These are phyloP conservation scores for Belonocnema kinseyi DNA, from an alignment of 1,140 invertebrate species.

Conservation along the genomic window DNA sequence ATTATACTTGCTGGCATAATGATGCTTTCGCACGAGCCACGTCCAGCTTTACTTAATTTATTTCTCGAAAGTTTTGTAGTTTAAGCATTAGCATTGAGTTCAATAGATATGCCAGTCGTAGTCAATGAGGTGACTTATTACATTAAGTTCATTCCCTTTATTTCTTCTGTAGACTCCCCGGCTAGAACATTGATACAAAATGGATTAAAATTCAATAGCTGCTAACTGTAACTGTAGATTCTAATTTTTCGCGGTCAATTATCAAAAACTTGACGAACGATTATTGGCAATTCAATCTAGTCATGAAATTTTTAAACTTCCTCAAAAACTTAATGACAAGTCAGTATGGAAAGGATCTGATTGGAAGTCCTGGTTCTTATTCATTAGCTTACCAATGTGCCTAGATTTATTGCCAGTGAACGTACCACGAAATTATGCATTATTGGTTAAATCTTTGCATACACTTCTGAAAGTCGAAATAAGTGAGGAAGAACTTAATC, in stretches of 20 bases:
- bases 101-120: no score
- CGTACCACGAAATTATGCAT: neutral
- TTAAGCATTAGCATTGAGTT: neutral
- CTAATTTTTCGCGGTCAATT: neutral
- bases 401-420: neutral
- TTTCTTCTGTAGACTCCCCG: neutral
- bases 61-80: no score
- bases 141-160: neutral
- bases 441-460: conserved; percentile 4
- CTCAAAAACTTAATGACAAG: neutral
- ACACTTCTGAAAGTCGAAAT: neutral
- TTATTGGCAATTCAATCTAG: neutral
- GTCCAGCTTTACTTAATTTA: no score
- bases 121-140: neutral
- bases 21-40: no score
- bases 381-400: no score
- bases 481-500: neutral
- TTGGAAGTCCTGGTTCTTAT: neutral
- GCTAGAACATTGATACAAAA: neutral
- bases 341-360: neutral
- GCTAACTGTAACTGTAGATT: neutral
- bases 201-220: neutral
- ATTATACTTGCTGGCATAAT: no score
- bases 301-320: neutral
- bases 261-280: neutral